Percentiles rank a stretch among this genome's conserved stretches.
Evolutionary conservation across 2,888 invertebrate genomes (phyloP).

Genomic region (Apamea monoglypha): DNA sequence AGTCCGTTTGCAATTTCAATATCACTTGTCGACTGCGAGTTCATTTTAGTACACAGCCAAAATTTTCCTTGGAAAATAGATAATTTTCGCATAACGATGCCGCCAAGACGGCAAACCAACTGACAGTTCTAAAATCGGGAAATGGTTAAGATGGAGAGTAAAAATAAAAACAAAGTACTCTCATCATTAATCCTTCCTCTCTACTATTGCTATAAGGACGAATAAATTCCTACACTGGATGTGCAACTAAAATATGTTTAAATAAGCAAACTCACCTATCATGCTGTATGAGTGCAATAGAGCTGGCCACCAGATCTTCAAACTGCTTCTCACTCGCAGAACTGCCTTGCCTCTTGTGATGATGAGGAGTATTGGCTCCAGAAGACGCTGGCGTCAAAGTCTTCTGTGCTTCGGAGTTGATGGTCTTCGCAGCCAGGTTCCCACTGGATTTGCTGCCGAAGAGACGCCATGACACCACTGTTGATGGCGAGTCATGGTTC

Average conservation of each 20-base stretch:
- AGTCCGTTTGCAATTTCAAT: neutral
- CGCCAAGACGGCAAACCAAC: neutral
- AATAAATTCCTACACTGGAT: neutral
- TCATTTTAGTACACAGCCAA: neutral
- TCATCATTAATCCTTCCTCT: neutral
- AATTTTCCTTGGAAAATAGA: neutral
- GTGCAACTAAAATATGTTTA: neutral
- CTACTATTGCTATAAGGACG: no score
- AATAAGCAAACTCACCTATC: slow-evolving; percentile 85
- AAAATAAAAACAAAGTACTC: neutral
- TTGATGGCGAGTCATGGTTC: slow-evolving; percentile 74
- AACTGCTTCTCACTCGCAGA: slow-evolving; percentile 89
- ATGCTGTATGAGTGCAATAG: slow-evolving; percentile 93
- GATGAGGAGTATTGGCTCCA: slow-evolving; percentile 84
- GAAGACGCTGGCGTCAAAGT: slow-evolving; percentile 82
- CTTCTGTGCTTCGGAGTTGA: slow-evolving; percentile 79
- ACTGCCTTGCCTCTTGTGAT: slow-evolving; percentile 86
- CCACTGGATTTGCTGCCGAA: slow-evolving; percentile 86
- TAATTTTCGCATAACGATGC: neutral
- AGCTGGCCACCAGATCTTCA: slow-evolving; percentile 92
- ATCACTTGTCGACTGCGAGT: neutral
- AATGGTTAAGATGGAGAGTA: neutral
- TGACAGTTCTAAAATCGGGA: neutral
- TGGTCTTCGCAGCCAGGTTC: slow-evolving; percentile 78
- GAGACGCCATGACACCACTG: slow-evolving; percentile 81